Conservation (phyloP, 2,888 invertebrate species). For the Patella ulyssiponensis region DNA sequence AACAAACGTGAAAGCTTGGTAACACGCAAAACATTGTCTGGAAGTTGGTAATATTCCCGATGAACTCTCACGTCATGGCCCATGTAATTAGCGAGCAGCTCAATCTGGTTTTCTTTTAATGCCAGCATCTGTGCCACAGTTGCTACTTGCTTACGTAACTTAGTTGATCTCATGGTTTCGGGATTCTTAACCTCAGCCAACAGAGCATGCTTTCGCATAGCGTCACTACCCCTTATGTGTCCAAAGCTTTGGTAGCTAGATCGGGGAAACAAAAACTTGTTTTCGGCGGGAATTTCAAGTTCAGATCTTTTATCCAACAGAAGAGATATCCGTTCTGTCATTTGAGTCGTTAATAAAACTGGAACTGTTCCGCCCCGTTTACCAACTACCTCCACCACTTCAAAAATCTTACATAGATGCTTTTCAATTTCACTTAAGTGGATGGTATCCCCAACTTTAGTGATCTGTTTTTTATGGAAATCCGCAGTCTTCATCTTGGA, state of each 20-base stretch:
- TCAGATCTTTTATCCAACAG: not conserved
- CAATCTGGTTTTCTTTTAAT: slow-evolving; percentile 2
- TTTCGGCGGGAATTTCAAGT: not conserved
- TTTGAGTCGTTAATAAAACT: not conserved
- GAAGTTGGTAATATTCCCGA: not conserved
- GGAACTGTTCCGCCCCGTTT: not conserved
- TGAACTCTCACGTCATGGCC: not conserved
- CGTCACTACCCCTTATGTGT: not conserved
- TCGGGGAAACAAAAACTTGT: not conserved
- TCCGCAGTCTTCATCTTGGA: not conserved
- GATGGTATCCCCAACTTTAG: not conserved
- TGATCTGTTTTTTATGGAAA: not conserved
- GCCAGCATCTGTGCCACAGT: slow-evolving; percentile 8
- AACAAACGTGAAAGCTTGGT: not conserved
- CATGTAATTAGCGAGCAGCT: not conserved
- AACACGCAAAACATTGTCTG: not conserved
- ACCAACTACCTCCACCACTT: not conserved
- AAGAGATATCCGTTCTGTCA: not conserved
- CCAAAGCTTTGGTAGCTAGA: not conserved
- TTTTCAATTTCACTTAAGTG: not conserved
- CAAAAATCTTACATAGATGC: not conserved
- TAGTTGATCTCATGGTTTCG: slow-evolving; percentile 7
- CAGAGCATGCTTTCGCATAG: not conserved
- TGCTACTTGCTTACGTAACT: not conserved
- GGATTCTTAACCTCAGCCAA: not conserved